Percentiles rank a stretch among this genome's conserved stretches.
Conservation (phyloP, 2,888 invertebrate genomes). For the Melitaea athalia region DNA sequence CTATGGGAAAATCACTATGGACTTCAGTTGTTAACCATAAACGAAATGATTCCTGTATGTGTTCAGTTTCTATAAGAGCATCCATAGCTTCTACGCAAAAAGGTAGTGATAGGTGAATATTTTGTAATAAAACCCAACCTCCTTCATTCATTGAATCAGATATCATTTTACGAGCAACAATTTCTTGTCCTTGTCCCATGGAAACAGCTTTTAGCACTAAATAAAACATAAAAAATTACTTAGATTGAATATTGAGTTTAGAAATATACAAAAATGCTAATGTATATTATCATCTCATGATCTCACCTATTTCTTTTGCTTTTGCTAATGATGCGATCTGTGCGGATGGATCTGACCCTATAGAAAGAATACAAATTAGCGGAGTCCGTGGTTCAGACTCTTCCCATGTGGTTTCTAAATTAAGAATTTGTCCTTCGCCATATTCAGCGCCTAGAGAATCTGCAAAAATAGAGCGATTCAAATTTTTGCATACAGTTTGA, state of each 20-base stretch:
- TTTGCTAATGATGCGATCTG: slow-evolving; percentile 95
- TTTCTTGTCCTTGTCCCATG: slow-evolving; percentile 98
- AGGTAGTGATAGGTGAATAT: slow-evolving; percentile 96
- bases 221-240: background rate
- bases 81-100: slow-evolving; percentile 97
- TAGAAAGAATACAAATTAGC: slow-evolving; percentile 95
- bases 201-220: slow-evolving; percentile 92
- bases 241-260: background rate
- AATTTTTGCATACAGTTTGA: no score
- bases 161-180: slow-evolving; percentile 91
- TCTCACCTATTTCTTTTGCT: slow-evolving; percentile 90
- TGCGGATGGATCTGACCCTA: slow-evolving; percentile 98
- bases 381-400: slow-evolving; percentile 95
- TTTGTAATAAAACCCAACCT: slow-evolving; percentile 97
- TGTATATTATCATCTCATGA: background rate
- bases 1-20: slow-evolving; percentile 96
- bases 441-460: slow-evolving; percentile 93
- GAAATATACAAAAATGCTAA: background rate
- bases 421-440: slow-evolving; percentile 95
- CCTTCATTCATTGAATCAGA: slow-evolving; percentile 90
- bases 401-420: slow-evolving; percentile 93
- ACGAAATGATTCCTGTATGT: slow-evolving; percentile 91
- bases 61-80: slow-evolving; percentile 91
- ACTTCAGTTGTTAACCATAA: slow-evolving; percentile 98
- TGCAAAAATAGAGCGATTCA: slow-evolving; percentile 42